Base-by-base conservation (phyloP, 2,888 invertebrate genomes). In the Cosmia trapezina region DNA sequence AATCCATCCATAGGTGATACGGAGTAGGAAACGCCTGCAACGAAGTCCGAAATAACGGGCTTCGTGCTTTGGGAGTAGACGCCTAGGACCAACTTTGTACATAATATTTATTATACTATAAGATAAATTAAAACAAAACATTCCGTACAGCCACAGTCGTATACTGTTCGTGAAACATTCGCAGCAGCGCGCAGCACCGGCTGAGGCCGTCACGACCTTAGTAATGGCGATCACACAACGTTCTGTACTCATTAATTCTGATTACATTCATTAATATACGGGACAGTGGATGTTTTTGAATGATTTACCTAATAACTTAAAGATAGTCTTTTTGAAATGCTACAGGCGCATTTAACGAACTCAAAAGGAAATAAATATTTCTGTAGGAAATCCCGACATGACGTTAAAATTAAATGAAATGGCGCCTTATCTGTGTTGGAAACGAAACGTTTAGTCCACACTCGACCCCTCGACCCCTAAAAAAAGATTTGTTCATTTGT, bases 121-220 rank as follows among this genome's bases (percentile, higher is more conserved):
- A 54, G 57, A 70, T 72, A 66, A 66, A 64, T 51, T 78, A 69
- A 76, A 72, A 71, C 70, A 67, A 78, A 79, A 67, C 56, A 62
- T 59, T 71, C n/a, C 8, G 12, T 8, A 49, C 14, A 57, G 33
- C 37, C 51, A 8, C 19, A n/a, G 56, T 54, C 28, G 43, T 54
- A 45, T 69, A 51, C 47, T 68, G 80, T 73, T 84, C 76, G 86
- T 80, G 85, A 63, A 83, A 86, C 79, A 70, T 57, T 70, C 60
- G 61, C 17, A 47, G 74, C 76, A 60, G 62, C 70, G 54, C 49
- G 73, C 73, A 47, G 75, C 76, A 54, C 66, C 65, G 62, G 56
- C 76, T 63, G 79, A 72, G 73, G 70, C 68, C 76, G 86, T 84
- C 85, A 86, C 84, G 83, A 86, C 76, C 80, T 66, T 56, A 65